Evolutionary conservation across 2,797 vertebrate genomes (phyloP).

Genomic region (Thaleichthys pacificus): DNA sequence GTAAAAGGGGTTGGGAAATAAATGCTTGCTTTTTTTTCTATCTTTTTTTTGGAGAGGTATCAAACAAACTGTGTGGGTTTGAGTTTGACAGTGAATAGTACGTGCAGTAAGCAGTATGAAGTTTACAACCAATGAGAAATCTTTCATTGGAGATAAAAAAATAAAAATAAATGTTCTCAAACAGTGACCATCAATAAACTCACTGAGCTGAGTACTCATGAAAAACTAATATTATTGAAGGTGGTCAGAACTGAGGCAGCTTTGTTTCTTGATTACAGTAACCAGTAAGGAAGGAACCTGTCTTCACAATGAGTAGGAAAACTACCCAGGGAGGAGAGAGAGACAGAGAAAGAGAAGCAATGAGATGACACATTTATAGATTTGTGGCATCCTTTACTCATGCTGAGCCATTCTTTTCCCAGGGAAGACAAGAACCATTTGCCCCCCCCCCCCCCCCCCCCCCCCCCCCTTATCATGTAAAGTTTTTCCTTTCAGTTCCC

Average conservation of each 20-base stretch:
- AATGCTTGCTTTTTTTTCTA: background rate
- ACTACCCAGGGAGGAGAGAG: conserved; percentile 2
- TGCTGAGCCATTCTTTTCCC: conserved; percentile 26
- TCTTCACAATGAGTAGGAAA: conserved; percentile 28
- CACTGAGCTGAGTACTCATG: no score
- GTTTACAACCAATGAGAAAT: background rate
- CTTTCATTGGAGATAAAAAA: no score
- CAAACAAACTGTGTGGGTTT: background rate
- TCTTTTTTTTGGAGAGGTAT: background rate
- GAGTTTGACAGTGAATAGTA: no score
- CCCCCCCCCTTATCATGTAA: conserved; percentile 56
- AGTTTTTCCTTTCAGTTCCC: conserved; percentile 58
- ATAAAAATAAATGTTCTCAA: no score
- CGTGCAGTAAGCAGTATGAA: background rate
- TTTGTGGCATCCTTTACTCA: conserved; percentile 21
- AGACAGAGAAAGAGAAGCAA: conserved; percentile 21
- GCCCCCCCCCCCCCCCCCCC: conserved; percentile 34
- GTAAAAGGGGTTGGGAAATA: conserved; percentile 20
- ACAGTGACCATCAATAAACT: no score
- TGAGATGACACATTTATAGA: conserved; percentile 41
- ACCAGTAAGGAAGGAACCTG: conserved; percentile 1
- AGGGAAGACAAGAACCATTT: conserved; percentile 59
- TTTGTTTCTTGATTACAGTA: background rate
- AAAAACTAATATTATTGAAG: no score
- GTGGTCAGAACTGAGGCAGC: no score